Evolutionary conservation across 2,888 invertebrate genomes (phyloP).

Genomic region (Tanytarsus gracilentus): DNA sequence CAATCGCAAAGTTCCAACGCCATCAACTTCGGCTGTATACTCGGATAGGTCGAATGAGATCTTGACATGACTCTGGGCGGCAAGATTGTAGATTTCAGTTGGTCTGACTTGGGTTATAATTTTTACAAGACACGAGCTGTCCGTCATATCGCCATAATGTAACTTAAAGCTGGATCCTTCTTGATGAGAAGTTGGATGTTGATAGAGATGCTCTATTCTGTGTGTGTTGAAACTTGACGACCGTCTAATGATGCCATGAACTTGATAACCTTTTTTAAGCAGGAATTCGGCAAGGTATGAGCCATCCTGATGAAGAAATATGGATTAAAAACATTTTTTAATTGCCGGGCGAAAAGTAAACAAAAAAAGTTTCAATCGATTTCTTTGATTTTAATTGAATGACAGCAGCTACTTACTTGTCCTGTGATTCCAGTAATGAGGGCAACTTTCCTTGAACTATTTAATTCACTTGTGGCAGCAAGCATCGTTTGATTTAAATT

Average conservation of each 20-base stretch:
- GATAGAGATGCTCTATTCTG: slow-evolving; percentile 92
- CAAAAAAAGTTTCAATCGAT: neutral
- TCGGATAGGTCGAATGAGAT: slow-evolving; percentile 98
- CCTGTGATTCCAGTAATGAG: slow-evolving; percentile 96
- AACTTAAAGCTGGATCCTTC: slow-evolving; percentile 75
- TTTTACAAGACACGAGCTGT: slow-evolving; percentile 88
- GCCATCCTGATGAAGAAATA: slow-evolving; percentile 70
- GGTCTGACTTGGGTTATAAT: slow-evolving; percentile 62
- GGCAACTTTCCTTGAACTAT: slow-evolving; percentile 56
- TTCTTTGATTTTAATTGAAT: neutral
- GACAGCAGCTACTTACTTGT: slow-evolving; percentile 59
- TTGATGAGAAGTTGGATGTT: slow-evolving; percentile 79
- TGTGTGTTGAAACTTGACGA: slow-evolving; percentile 95
- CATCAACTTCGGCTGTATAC: slow-evolving; percentile 97
- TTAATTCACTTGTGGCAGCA: neutral
- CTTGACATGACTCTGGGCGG: slow-evolving; percentile 98
- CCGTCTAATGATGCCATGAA: slow-evolving; percentile 91
- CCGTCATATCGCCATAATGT: slow-evolving; percentile 98
- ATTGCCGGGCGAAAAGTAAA: neutral
- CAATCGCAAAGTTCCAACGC: slow-evolving; percentile 82
- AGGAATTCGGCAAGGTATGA: slow-evolving; percentile 94
- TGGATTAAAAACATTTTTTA: slow-evolving; percentile 25
- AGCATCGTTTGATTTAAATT: neutral
- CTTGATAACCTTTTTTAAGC: slow-evolving; percentile 82
- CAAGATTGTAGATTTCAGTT: slow-evolving; percentile 93